Evolutionary conservation across 2,113 vertebrate species (phyloP).

Genomic region (Chiloscyllium plagiosum): DNA sequence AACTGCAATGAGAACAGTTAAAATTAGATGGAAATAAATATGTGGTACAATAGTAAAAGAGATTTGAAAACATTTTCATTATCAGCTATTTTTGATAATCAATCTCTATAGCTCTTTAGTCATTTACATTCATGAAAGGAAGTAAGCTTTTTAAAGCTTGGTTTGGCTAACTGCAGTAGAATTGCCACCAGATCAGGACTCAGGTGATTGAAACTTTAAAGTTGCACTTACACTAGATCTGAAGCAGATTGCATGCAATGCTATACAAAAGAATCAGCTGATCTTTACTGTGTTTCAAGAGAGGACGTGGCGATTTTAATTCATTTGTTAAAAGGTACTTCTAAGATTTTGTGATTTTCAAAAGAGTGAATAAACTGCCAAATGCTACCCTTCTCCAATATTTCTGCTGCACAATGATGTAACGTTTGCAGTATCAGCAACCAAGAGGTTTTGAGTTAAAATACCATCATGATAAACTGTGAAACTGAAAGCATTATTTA

Average conservation of each 20-base stretch:
- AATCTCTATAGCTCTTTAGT: background rate
- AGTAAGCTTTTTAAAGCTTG: background rate
- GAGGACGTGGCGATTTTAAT: background rate
- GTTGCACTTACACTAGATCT: background rate
- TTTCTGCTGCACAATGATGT: background rate
- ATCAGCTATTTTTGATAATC: background rate
- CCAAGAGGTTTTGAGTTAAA: background rate
- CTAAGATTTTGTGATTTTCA: background rate
- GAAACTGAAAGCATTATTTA: background rate
- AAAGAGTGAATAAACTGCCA: background rate
- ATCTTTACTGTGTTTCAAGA: background rate
- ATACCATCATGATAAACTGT: background rate
- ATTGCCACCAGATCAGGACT: background rate
- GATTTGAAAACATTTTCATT: background rate
- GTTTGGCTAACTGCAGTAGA: background rate
- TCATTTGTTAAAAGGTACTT: background rate
- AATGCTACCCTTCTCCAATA: background rate
- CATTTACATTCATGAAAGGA: background rate
- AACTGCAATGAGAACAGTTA: slow-evolving; percentile 55
- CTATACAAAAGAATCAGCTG: background rate
- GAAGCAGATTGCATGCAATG: background rate
- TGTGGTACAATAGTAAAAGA: background rate
- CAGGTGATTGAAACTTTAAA: background rate
- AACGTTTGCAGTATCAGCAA: background rate
- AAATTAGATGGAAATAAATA: background rate